Evolutionary conservation across 1,140 invertebrate genomes (phyloP), one percentile per base, ranked within the genome.

Genomic region (Leptinotarsa undecemlineata): DNA sequence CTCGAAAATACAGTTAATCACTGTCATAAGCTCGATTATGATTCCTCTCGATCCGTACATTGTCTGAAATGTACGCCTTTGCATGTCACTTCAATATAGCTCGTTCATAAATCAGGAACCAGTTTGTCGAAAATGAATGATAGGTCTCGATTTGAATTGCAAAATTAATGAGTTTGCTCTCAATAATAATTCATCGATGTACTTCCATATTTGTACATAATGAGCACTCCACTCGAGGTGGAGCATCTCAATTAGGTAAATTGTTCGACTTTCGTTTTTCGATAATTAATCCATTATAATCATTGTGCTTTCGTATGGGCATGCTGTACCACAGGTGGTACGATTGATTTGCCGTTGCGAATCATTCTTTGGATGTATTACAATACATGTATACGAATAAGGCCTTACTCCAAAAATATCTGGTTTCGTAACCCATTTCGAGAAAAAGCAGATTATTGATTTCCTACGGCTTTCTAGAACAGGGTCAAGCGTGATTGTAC

Each of bases 121-220:
- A 57, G 51, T 57, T 57, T 57, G 51, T 57, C 51, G 51, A 57
- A 57, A 57, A 57, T 57, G 51, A 57, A 57, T 57, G 51, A 57
- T 57, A 57, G 51, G 15, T 57, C 51, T n/a, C 51, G 51, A 57
- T 57, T 3, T 57, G 51, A 57, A 57, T 57, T 57, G 51, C 51
- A 57, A 57, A 57, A 57, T 15, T 57, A 57, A 57, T 14, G 51
- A 57, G 51, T 57, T 19, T 13, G 51, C 14, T 57, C 51, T 15
- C 17, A 57, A 57, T 57, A 57, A 57, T 57, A 17, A 15, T 57
- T 57, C n/a, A 57, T 57, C 15, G 51, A 57, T 19, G n/a, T 15
- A 15, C 51, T 57, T 57, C 51, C 51, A 57, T 57, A 57, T 57
- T 57, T 17, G n/a, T 19, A 57, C 51, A 57, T 57, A 57, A 57